These are phyloP conservation scores for Salticus scenicus DNA, from an alignment of 2,888 invertebrate genomes.

Conservation along the genomic window DNA sequence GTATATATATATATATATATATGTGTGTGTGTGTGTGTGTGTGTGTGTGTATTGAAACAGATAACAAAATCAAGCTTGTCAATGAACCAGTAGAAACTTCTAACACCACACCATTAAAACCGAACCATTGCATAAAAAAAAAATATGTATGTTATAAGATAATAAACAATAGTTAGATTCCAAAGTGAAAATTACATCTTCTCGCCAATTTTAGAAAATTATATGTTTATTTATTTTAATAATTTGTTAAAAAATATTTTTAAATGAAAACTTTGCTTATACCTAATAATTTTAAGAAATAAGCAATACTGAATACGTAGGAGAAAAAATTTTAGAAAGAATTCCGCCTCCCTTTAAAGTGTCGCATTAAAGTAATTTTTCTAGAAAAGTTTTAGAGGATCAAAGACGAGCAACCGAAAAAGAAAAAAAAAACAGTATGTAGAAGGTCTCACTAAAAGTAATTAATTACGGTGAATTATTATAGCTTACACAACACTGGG, in stretches of 20 bases:
- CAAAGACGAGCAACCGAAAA: too few species aligned
- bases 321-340: neutral
- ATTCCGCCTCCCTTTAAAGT: neutral
- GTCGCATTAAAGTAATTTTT: conserved; percentile 4
- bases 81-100: too few species aligned
- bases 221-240: neutral
- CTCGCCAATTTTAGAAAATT: neutral
- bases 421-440: too few species aligned
- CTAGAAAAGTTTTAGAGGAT: neutral
- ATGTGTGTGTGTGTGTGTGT: too few species aligned
- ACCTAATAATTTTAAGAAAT: neutral
- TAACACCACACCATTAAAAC: too few species aligned
- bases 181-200: neutral
- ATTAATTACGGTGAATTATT: neutral
- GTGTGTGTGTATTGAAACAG: too few species aligned
- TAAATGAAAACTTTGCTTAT: neutral
- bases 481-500: neutral
- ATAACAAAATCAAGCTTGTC: too few species aligned
- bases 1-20: too few species aligned
- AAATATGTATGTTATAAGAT: too few species aligned
- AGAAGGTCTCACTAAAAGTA: neutral
- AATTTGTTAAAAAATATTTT: neutral
- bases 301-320: neutral
- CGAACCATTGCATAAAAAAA: too few species aligned
- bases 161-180: too few species aligned